Evolutionary conservation across 1,140 invertebrate genomes (phyloP).

Genomic region (Hermetia illucens): DNA sequence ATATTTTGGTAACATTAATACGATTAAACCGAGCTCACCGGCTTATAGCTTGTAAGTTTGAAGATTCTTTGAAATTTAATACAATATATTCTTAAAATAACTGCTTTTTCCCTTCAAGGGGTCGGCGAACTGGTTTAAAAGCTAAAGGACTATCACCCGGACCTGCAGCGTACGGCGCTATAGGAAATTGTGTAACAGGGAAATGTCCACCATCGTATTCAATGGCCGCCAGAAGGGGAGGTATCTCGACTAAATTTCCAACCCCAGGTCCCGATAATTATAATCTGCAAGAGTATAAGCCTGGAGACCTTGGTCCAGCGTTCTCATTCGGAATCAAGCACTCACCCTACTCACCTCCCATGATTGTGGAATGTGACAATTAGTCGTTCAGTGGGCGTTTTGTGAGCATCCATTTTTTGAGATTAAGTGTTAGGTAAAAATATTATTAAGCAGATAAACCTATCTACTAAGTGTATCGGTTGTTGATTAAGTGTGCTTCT

Average conservation of each 20-base stretch:
- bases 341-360: conserved; percentile 20
- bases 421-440: no score
- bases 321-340: conserved; percentile 24
- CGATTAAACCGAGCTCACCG: conserved; percentile 25
- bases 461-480: no score
- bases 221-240: conserved; percentile 17
- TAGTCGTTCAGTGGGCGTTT: no score
- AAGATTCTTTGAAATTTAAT: neutral
- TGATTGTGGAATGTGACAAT: conserved; percentile 28
- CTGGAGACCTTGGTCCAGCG: conserved; percentile 14
- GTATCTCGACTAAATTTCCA: conserved; percentile 8
- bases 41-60: conserved; percentile 35
- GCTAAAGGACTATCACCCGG: conserved; percentile 34
- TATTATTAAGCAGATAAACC: no score
- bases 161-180: conserved; percentile 37
- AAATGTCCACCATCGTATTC: conserved; percentile 28
- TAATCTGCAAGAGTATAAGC: conserved; percentile 21
- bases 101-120: conserved; percentile 22
- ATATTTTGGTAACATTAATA: conserved; percentile 35
- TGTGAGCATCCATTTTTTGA: no score
- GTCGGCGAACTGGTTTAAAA: conserved; percentile 23
- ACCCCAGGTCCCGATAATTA: conserved; percentile 33
- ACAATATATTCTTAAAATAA: conserved; percentile 2
- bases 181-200: conserved; percentile 18
- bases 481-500: no score